Evolutionary conservation across 2,888 invertebrate genomes (phyloP).

Genomic region (Andrena chrysosceles): DNA sequence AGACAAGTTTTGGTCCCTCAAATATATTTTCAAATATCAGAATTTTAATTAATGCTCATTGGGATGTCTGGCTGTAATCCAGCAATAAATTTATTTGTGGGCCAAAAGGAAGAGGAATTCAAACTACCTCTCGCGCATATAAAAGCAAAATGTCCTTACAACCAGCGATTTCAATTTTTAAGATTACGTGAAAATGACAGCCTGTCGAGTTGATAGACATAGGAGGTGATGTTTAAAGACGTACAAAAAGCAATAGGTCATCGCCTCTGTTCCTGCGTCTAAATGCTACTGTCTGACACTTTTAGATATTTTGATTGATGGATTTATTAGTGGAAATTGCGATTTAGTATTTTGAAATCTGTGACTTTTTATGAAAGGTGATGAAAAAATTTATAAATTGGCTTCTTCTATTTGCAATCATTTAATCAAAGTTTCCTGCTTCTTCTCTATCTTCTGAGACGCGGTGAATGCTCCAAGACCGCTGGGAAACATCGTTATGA

Average conservation of each 20-base stretch:
- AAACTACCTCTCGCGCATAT: slow-evolving; percentile 7
- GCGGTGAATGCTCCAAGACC: background rate
- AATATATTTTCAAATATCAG: slow-evolving; percentile 1
- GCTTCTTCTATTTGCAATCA: background rate
- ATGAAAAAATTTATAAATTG: background rate
- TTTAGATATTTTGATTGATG: slow-evolving; percentile 8
- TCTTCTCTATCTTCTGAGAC: background rate
- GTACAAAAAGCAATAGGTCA: slow-evolving; percentile 42
- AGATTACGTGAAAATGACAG: slow-evolving; percentile 47
- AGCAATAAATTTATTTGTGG: slow-evolving; percentile 39
- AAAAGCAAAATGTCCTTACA: slow-evolving; percentile 10
- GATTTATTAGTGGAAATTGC: background rate
- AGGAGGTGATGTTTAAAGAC: background rate
- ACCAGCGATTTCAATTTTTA: slow-evolving; percentile 21
- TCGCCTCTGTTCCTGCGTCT: slow-evolving; percentile 6
- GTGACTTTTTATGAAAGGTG: background rate
- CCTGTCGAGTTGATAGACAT: slow-evolving; percentile 15
- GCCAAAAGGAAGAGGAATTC: slow-evolving; percentile 1
- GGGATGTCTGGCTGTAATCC: background rate
- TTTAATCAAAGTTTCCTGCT: background rate
- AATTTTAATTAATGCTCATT: background rate
- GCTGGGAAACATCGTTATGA: slow-evolving; percentile 52
- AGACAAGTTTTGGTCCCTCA: background rate
- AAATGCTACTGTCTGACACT: background rate
- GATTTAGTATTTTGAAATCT: background rate